Evolutionary conservation across 2,113 vertebrate genomes (phyloP).

Genomic region (Scalopus aquaticus): DNA sequence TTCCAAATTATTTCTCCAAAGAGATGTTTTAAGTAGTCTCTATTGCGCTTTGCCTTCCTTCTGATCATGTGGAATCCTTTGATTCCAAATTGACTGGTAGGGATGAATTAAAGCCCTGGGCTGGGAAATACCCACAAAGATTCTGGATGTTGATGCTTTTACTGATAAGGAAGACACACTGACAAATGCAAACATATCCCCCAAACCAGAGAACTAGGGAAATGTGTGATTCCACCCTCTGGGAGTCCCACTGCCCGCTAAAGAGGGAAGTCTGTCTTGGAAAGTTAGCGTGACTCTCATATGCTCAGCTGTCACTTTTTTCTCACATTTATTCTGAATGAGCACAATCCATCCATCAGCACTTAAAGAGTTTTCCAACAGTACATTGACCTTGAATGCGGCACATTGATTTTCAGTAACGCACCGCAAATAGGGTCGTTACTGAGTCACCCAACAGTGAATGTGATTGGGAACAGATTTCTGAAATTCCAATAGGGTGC

Average conservation of each 20-base stretch:
- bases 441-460: slow-evolving; percentile 91
- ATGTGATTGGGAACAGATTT: slow-evolving; percentile 96
- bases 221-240: slow-evolving; percentile 70
- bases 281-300: slow-evolving; percentile 81
- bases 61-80: background rate
- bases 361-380: slow-evolving; percentile 98
- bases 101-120: slow-evolving; percentile 63
- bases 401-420: slow-evolving; percentile 98
- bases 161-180: slow-evolving; percentile 72
- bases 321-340: slow-evolving; percentile 90
- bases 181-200: slow-evolving; percentile 72
- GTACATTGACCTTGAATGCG: slow-evolving; percentile 98
- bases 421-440: slow-evolving; percentile 93
- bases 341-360: slow-evolving; percentile 94
- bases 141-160: slow-evolving; percentile 74
- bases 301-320: slow-evolving; percentile 90
- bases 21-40: background rate
- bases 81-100: background rate
- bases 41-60: background rate
- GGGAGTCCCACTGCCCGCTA: slow-evolving; percentile 62
- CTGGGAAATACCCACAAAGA: slow-evolving; percentile 58
- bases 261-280: slow-evolving; percentile 79
- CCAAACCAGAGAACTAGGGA: slow-evolving; percentile 75
- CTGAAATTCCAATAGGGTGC: slow-evolving; percentile 96
- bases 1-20: background rate